Conservation (phyloP, 2,888 invertebrate species). For the Pycnomerus fuliginosus region DNA sequence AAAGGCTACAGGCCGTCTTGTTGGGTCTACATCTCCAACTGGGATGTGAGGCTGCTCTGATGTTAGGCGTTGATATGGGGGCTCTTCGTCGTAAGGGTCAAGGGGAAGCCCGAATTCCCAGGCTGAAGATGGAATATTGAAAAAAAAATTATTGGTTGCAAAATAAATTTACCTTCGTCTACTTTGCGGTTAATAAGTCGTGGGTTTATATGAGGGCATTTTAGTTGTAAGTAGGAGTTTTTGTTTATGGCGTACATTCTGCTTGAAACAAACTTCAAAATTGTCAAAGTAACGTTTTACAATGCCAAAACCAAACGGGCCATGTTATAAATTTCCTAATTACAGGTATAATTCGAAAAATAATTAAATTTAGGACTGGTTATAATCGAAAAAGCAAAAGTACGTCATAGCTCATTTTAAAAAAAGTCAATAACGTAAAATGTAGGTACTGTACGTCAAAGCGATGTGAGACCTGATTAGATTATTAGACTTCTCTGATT, state of each 20-base stretch:
- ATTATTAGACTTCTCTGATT: no score
- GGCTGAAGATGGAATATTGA: slow-evolving; percentile 31
- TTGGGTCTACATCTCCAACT: slow-evolving; percentile 50
- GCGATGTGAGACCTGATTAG: no score
- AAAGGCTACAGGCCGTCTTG: slow-evolving; percentile 50
- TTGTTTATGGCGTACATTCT: slow-evolving; percentile 47
- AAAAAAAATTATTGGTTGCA: slow-evolving; percentile 24
- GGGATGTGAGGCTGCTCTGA: slow-evolving; percentile 52
- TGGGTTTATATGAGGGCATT: slow-evolving; percentile 40
- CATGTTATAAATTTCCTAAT: no score
- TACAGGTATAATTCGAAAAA: no score
- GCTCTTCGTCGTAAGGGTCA: slow-evolving; percentile 42
- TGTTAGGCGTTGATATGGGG: slow-evolving; percentile 44
- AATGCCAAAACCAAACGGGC: no score
- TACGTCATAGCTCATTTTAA: no score
- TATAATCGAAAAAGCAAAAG: no score
- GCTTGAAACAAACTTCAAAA: no score
- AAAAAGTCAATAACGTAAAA: no score
- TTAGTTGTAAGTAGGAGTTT: slow-evolving; percentile 48
- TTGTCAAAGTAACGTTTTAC: no score
- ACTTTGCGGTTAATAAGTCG: slow-evolving; percentile 49
- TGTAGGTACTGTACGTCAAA: no score
- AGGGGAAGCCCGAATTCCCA: slow-evolving; percentile 30
- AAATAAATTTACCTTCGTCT: slow-evolving; percentile 42
- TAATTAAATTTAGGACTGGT: no score